Evolutionary conservation across 2,888 invertebrate species (phyloP).

Genomic region (Nipponacmea schrenckii): DNA sequence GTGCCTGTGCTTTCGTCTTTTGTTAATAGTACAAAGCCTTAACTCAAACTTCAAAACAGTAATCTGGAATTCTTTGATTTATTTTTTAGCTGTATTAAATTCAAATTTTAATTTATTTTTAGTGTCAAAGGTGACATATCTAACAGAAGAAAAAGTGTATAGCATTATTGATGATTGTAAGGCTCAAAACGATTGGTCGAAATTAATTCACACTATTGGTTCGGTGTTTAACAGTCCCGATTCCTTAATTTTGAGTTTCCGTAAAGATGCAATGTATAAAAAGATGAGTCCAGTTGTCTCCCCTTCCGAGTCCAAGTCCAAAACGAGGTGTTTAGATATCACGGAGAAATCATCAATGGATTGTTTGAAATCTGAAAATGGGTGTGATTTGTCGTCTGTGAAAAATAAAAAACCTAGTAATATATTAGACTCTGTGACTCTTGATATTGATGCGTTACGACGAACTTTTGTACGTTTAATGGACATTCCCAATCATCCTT

Average conservation of each 20-base stretch:
- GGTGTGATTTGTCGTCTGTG: not conserved
- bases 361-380: not conserved
- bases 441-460: slow-evolving; percentile 73
- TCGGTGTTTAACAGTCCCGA: slow-evolving; percentile 80
- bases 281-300: not conserved
- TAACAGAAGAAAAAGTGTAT: slow-evolving; percentile 82
- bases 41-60: no score
- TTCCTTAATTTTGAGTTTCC: slow-evolving; percentile 80
- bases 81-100: no score
- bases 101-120: not conserved
- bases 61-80: no score
- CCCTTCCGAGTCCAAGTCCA: not conserved
- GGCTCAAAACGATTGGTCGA: slow-evolving; percentile 76
- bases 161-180: slow-evolving; percentile 82
- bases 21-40: no score
- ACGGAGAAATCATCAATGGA: not conserved
- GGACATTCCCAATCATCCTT: slow-evolving; percentile 67
- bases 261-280: slow-evolving; percentile 55
- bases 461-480: slow-evolving; percentile 76
- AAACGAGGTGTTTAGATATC: not conserved
- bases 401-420: not conserved
- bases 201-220: slow-evolving; percentile 80
- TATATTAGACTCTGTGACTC: slow-evolving; percentile 34
- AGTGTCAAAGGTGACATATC: slow-evolving; percentile 38
- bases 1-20: no score